These are phyloP conservation scores for Eueides isabella DNA, from an alignment of 1,140 invertebrate species.

Conservation along the genomic window DNA sequence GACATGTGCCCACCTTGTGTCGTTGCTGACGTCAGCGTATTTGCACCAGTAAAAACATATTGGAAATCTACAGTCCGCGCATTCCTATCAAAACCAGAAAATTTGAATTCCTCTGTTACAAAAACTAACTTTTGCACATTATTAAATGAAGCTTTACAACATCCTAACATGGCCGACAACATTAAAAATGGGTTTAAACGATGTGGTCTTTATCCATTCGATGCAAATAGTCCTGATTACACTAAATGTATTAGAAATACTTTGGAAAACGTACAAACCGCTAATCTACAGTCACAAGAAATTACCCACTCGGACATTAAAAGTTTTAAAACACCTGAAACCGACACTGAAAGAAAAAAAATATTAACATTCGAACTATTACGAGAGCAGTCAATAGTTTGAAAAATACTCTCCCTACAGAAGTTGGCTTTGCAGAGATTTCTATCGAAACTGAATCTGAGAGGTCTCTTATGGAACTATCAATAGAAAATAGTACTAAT, in stretches of 20 bases:
- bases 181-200: constrained; percentile 24
- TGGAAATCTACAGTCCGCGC: too few relatives aligned
- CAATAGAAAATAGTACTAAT: background rate
- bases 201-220: constrained; percentile 23
- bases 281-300: constrained; percentile 13
- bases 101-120: too few relatives aligned
- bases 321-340: constrained; percentile 20
- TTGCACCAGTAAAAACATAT: background rate
- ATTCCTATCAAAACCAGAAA: too few relatives aligned
- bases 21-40: constrained; percentile 10
- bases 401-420: constrained; percentile 11
- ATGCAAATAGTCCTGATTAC: constrained; percentile 19
- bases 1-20: constrained; percentile 36
- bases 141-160: constrained; percentile 23
- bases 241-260: constrained; percentile 3
- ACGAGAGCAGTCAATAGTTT: constrained; percentile 12
- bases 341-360: constrained; percentile 16
- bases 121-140: too few relatives aligned
- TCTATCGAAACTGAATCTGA: constrained; percentile 21
- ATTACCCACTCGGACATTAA: constrained; percentile 19
- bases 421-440: constrained; percentile 15
- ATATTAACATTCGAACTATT: constrained; percentile 13
- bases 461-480: constrained; percentile 13
- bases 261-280: constrained; percentile 11
- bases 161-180: constrained; percentile 18